A percentile compares a stretch with the other conserved stretches of the same genome.
Conservation (phyloP, 2,113 vertebrate species). For the Nibea coibor region DNA sequence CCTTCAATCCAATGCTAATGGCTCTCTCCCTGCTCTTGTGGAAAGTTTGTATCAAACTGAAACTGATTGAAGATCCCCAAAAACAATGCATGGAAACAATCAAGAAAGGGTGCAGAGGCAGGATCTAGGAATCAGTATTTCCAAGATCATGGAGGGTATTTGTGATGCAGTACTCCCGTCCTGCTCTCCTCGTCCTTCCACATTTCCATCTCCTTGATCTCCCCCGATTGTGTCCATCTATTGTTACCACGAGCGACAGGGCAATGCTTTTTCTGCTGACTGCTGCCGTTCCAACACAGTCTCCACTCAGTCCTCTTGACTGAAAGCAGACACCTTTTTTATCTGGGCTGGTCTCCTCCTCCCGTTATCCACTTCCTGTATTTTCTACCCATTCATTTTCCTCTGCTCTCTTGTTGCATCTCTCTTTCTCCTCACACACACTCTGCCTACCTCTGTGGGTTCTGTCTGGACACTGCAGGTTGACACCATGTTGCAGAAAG, state of each 20-base stretch:
- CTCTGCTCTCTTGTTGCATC: constrained; percentile 10
- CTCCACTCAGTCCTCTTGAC: constrained; percentile 32
- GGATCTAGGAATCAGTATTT: neutral
- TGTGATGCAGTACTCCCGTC: constrained; percentile 35
- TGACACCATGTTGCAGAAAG: constrained; percentile 11
- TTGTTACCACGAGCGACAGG: constrained; percentile 44
- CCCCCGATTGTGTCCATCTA: constrained; percentile 50
- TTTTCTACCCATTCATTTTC: constrained; percentile 40
- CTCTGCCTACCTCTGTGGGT: constrained; percentile 10
- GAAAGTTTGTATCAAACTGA: neutral
- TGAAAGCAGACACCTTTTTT: constrained; percentile 60
- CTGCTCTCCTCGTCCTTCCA: constrained; percentile 37
- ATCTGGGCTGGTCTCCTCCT: constrained; percentile 26
- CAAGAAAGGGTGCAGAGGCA: constrained; percentile 7
- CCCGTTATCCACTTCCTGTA: constrained; percentile 50
- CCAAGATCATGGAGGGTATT: constrained; percentile 37
- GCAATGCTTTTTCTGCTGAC: constrained; percentile 55
- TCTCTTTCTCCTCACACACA: constrained; percentile 20
- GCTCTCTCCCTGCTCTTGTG: neutral
- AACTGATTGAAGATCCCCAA: neutral
- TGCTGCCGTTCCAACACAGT: constrained; percentile 48
- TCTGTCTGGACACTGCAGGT: constrained; percentile 25
- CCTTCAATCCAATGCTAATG: neutral
- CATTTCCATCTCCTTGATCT: constrained; percentile 46
- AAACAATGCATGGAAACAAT: neutral